Conservation (phyloP, 2,113 vertebrate genomes). For the Gymnarchus niloticus region DNA sequence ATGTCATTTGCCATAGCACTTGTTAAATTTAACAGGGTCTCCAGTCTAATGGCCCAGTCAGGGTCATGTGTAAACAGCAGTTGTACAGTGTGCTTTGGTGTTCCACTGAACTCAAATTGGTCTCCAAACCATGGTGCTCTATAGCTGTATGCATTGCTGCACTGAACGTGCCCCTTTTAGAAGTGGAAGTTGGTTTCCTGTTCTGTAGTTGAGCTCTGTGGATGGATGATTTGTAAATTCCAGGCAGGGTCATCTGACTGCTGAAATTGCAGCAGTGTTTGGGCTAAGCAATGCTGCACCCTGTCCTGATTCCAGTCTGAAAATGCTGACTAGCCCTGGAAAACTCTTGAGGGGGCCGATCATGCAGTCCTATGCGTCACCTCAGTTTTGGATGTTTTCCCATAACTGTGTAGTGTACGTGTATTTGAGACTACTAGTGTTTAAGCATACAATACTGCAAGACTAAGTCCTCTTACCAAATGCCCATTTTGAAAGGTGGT, state of each 20-base stretch:
- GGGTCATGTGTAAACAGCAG: neutral
- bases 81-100: neutral
- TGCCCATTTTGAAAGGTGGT: conserved; percentile 69
- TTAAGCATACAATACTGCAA: neutral
- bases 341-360: too few species aligned
- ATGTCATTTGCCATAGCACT: too few species aligned
- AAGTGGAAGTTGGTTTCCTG: neutral
- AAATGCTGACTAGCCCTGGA: conserved; percentile 59
- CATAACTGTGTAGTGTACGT: neutral
- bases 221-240: neutral
- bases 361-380: neutral
- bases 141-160: neutral
- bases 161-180: neutral
- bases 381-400: neutral
- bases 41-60: too few species aligned
- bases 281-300: conserved; percentile 50
- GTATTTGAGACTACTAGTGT: neutral
- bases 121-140: neutral
- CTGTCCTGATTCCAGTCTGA: conserved; percentile 49
- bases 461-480: conserved; percentile 39
- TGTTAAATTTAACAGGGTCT: too few species aligned
- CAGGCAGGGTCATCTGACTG: conserved; percentile 28
- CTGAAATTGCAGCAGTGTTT: conserved; percentile 63
- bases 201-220: neutral
- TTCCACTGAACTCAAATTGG: neutral